Evolutionary conservation across 1,140 invertebrate genomes (phyloP), one percentile per base, ranked within the genome.

Genomic region (Pogonomyrmex californicus): DNA sequence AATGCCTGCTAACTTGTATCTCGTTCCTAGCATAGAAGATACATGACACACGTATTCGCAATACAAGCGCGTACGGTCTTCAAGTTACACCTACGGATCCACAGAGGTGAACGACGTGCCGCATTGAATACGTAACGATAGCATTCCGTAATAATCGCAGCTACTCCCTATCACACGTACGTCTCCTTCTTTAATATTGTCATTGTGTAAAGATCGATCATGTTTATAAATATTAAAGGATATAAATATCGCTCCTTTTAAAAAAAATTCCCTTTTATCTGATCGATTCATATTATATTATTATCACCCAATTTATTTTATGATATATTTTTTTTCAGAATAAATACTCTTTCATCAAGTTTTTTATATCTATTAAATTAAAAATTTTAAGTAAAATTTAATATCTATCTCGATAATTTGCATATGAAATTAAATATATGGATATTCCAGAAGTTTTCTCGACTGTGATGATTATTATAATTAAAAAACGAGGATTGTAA

Each of bases 111-210:
- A 91, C 91, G 91, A 94, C 91, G 89, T 76, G 90, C 90, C 77
- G 90, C 88, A 70, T 87, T 92, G 94, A 92, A 94, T 94, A 93
- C 93, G 85, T 92, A 94, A 94, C 91, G 92, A 94, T 86, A 88
- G 60, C 87, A 88, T 87, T 82, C 85, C 71, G 82, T 79, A 88
- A 88, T 91, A 91, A 91, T 87, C 86, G 82, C 86, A 82, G 85
- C 71, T 66, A 82, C 88, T 71, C 36, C 78, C 30, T 71, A 78
- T 60, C 70, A 6, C 17, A 49, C 23, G 9, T 54, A 58, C 66
- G 44, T 63, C 47, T 36, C 79, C 44, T 56, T 85, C 77, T 58
- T 78, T 63, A 47, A 62, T 82, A 73, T 88, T 90, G 85, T 78
- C 75, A 66, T 38, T 23, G 49, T 12, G 1, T n/a, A 12, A 23